These are phyloP conservation scores for Bos indicus DNA, from an alignment of 2,113 vertebrate species.

Conservation along the genomic window DNA sequence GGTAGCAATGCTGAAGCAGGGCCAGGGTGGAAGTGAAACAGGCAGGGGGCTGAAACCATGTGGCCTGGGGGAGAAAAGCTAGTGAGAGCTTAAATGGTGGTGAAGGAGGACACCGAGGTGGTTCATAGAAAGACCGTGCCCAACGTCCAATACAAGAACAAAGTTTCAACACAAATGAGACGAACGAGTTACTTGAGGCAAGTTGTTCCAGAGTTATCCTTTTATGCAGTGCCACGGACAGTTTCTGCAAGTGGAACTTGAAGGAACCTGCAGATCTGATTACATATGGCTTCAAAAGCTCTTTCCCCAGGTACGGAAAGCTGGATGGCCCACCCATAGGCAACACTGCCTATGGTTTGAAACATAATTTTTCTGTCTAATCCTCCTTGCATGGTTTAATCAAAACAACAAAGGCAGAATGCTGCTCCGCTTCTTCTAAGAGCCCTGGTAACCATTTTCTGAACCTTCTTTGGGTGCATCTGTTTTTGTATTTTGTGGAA, in stretches of 20 bases:
- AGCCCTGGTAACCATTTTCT: neutral
- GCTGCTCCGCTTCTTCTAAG: neutral
- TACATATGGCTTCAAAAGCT: neutral
- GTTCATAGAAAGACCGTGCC: neutral
- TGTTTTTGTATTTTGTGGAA: neutral
- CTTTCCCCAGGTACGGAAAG: neutral
- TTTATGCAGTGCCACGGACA: neutral
- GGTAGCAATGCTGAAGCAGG: neutral
- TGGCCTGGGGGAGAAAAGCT: neutral
- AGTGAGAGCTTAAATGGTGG: neutral
- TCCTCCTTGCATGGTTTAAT: neutral
- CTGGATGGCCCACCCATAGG: neutral
- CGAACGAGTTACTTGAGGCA: neutral
- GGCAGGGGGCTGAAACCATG: neutral
- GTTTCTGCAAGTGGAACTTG: neutral
- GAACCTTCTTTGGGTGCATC: neutral
- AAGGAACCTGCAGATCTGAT: neutral
- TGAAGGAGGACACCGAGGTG: neutral
- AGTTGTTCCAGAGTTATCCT: neutral
- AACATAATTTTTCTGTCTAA: neutral
- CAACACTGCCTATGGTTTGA: neutral
- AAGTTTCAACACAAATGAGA: neutral
- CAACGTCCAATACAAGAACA: neutral
- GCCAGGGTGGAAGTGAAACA: neutral
- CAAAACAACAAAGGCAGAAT: neutral